Percentiles rank a stretch among this genome's conserved stretches.
phyloP scores from a whole-genome alignment of 2,888 invertebrate species.

The Lamellibrachia columna region DNA sequence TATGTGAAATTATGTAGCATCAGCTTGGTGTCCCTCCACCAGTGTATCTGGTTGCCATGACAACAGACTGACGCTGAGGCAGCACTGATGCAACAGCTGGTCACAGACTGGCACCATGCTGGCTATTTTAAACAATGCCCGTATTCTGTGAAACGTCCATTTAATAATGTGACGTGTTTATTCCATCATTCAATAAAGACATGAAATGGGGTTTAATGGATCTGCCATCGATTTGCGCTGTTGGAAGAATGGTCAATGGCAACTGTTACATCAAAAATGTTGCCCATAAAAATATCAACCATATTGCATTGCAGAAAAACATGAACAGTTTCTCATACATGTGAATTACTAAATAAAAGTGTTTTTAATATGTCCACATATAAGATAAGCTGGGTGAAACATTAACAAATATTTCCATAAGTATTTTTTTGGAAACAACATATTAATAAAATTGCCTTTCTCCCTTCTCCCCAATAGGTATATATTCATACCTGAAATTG shows the following conservation, averaged over 20 bases:
- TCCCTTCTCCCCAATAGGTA: neutral
- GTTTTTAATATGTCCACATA: neutral
- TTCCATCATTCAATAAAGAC: neutral
- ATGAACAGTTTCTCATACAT: neutral
- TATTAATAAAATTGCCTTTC: neutral
- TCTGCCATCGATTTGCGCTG: neutral
- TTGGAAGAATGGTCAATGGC: neutral
- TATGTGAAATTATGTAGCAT: slow-evolving; percentile 1
- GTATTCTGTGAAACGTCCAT: neutral
- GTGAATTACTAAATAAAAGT: neutral
- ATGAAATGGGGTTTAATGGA: neutral
- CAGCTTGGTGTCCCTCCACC: neutral
- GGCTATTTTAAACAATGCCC: neutral
- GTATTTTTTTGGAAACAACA: neutral
- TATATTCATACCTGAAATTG: too few relatives aligned
- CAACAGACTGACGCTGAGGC: neutral
- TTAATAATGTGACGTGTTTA: slow-evolving; percentile 9
- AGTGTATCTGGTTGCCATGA: neutral
- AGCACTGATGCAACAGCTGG: neutral
- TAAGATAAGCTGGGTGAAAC: too few relatives aligned
- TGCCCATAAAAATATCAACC: neutral
- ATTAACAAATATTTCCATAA: neutral
- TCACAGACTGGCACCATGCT: neutral
- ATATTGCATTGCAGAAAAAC: neutral
- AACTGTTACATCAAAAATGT: neutral